phyloP scores from a whole-genome alignment of 2,888 invertebrate genomes.

The Acronicta aceris region DNA sequence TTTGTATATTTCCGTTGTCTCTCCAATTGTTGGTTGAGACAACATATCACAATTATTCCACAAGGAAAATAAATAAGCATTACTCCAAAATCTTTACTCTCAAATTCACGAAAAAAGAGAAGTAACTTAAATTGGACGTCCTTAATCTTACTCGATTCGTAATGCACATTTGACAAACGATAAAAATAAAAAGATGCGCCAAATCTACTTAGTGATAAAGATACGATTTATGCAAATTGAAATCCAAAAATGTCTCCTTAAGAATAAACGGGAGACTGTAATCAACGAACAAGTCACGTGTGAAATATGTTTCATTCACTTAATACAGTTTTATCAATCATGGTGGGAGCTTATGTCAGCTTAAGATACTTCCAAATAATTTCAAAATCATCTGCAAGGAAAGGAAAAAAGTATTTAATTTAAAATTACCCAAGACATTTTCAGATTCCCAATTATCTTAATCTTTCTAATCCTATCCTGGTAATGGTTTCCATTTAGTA shows the following conservation, averaged over 20 bases:
- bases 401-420: conserved; percentile 21
- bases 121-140: conserved; percentile 33
- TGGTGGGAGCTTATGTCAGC: conserved; percentile 37
- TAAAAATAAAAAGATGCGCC: conserved; percentile 55
- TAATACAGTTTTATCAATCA: conserved; percentile 36
- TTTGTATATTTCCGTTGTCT: conserved; percentile 42
- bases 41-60: conserved; percentile 15
- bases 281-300: conserved; percentile 35
- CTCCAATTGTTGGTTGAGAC: conserved; percentile 15
- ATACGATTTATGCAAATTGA: conserved; percentile 69
- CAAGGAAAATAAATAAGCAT: conserved; percentile 1
- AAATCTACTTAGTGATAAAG: conserved; percentile 70
- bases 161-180: conserved; percentile 58
- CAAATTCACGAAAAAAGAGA: conserved; percentile 7
- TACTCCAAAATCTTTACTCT: background rate
- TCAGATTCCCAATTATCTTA: conserved; percentile 37
- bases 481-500: conserved; percentile 16
- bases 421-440: conserved; percentile 8
- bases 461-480: conserved; percentile 19
- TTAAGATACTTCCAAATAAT: conserved; percentile 30
- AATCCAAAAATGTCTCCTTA: conserved; percentile 49
- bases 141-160: conserved; percentile 54
- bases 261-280: conserved; percentile 30
- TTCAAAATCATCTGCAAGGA: conserved; percentile 22
- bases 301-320: conserved; percentile 28